Conservation (phyloP, 2,888 invertebrate genomes). For the Anoplius nigerrimus region DNA sequence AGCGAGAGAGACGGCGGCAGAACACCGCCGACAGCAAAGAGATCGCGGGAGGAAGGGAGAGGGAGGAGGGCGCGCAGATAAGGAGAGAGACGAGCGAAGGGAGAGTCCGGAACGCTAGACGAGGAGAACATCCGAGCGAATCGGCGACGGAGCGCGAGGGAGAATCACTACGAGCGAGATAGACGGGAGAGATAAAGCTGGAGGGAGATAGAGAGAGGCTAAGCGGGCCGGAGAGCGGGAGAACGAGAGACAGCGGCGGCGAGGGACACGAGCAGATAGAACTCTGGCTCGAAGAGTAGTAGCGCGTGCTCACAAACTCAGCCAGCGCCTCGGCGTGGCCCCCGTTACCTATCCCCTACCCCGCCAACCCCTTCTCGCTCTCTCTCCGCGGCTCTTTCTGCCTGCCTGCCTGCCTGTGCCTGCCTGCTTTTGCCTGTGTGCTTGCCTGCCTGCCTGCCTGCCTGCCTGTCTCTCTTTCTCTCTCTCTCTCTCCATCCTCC, state of each 20-base stretch:
- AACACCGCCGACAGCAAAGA: constrained; percentile 23
- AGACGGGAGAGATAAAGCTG: constrained; percentile 10
- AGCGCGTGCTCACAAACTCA: constrained; percentile 62
- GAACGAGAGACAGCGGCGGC: constrained; percentile 20
- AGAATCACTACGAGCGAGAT: neutral
- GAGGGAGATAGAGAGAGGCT: neutral
- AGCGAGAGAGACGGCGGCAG: constrained; percentile 13
- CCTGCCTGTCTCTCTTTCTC: constrained; percentile 6
- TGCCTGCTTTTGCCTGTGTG: constrained; percentile 3
- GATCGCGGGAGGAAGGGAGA: constrained; percentile 9
- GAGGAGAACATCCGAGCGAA: constrained; percentile 2
- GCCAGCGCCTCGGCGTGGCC: constrained; percentile 50
- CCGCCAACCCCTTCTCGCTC: constrained; percentile 22
- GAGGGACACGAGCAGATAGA: constrained; percentile 43
- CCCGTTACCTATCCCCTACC: constrained; percentile 21
- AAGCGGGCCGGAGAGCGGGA: constrained; percentile 16
- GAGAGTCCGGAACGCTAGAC: constrained; percentile 35
- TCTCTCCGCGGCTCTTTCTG: constrained; percentile 7
- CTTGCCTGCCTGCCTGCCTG: neutral
- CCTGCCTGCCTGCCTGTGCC: no score
- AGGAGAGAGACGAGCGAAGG: constrained; percentile 37
- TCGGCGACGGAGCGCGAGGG: constrained; percentile 9
- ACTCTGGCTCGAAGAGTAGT: constrained; percentile 57
- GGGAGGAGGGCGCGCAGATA: constrained; percentile 26
- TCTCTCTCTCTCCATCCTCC: constrained; percentile 9